Percentiles rank a stretch among this genome's conserved stretches.
Conservation (phyloP, 2,888 invertebrate species). For the Pachliopta kotzebuea region DNA sequence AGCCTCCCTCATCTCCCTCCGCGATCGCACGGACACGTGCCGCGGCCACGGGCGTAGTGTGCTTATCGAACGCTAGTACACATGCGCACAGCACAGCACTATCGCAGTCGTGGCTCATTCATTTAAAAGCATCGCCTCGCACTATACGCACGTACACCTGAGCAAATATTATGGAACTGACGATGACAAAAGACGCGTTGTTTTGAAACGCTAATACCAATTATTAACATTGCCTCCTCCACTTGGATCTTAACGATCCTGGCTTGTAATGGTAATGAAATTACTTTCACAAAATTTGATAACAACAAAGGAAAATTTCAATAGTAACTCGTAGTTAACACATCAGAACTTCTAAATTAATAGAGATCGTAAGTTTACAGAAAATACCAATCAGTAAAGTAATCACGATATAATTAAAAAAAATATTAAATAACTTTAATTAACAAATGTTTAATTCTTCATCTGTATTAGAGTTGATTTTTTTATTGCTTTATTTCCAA, state of each 20-base stretch:
- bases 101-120: slow-evolving; percentile 61
- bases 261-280: not conserved
- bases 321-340: too few relatives aligned
- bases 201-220: slow-evolving; percentile 51
- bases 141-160: slow-evolving; percentile 72
- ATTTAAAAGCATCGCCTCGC: slow-evolving; percentile 54
- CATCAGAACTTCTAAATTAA: too few relatives aligned
- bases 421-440: too few relatives aligned
- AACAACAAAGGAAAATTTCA: too few relatives aligned
- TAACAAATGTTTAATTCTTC: too few relatives aligned
- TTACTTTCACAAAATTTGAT: not conserved
- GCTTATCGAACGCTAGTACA: slow-evolving; percentile 73
- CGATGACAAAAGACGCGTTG: slow-evolving; percentile 60
- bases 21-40: slow-evolving; percentile 62
- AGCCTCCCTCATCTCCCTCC: slow-evolving; percentile 62
- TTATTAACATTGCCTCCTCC: slow-evolving; percentile 45
- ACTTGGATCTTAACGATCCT: slow-evolving; percentile 8
- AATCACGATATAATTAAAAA: too few relatives aligned
- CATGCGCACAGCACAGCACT: slow-evolving; percentile 65
- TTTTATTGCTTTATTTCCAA: too few relatives aligned
- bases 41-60: slow-evolving; percentile 63
- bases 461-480: too few relatives aligned
- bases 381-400: too few relatives aligned
- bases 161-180: slow-evolving; percentile 68
- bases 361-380: too few relatives aligned